Evolutionary conservation across 2,888 invertebrate genomes (phyloP).

Genomic region (Pristionchus exspectatus): DNA sequence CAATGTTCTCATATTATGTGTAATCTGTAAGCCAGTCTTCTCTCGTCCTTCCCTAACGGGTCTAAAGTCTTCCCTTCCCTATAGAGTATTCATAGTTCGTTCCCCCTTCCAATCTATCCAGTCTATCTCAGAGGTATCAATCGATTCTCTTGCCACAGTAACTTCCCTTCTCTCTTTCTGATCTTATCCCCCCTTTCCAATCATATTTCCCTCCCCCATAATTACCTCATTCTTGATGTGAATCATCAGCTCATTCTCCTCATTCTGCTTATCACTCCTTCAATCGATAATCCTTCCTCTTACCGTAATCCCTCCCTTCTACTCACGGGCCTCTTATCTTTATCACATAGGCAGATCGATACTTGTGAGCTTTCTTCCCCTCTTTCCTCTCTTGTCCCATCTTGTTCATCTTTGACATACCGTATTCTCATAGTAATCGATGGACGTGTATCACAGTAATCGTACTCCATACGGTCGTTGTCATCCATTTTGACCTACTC

Average conservation of each 20-base stretch:
- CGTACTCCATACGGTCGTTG: slow-evolving; percentile 48
- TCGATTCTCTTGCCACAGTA: slow-evolving; percentile 22
- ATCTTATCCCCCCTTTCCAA: background rate
- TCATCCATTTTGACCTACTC: background rate
- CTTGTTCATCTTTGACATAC: slow-evolving; percentile 45
- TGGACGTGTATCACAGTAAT: slow-evolving; percentile 40
- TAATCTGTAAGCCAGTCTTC: slow-evolving; percentile 42
- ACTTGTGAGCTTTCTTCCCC: slow-evolving; percentile 45
- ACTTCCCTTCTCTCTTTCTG: slow-evolving; percentile 16
- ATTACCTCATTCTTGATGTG: slow-evolving; percentile 26
- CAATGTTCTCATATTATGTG: slow-evolving; percentile 49
- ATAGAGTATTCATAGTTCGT: slow-evolving; percentile 46
- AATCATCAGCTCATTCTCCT: slow-evolving; percentile 28
- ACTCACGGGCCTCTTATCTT: slow-evolving; percentile 28
- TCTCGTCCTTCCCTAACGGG: slow-evolving; percentile 10
- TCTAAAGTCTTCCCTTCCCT: slow-evolving; percentile 23
- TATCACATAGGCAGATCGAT: slow-evolving; percentile 46
- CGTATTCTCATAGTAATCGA: slow-evolving; percentile 46
- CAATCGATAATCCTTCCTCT: slow-evolving; percentile 5
- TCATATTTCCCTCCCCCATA: slow-evolving; percentile 24
- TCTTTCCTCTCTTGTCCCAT: slow-evolving; percentile 16
- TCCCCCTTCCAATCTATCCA: slow-evolving; percentile 33
- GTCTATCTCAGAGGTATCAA: slow-evolving; percentile 30
- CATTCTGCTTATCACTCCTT: slow-evolving; percentile 33
- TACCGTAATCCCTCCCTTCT: slow-evolving; percentile 28